phyloP scores from a whole-genome alignment of 2,113 vertebrate genomes.

The Cochlearius cochlearius region DNA sequence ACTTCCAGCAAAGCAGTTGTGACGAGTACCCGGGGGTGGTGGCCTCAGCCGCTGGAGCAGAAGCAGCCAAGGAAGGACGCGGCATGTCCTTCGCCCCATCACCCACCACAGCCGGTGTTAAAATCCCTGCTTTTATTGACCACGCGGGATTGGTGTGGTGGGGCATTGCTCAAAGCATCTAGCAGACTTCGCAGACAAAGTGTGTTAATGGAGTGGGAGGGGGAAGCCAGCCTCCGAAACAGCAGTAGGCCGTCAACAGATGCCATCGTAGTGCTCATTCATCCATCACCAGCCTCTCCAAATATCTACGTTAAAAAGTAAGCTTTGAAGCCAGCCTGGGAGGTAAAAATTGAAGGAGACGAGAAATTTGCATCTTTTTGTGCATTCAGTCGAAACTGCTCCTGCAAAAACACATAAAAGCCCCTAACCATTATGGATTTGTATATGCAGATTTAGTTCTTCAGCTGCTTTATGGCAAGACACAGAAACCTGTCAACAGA shows the following conservation, averaged over 20 bases:
- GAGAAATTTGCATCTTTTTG: slow-evolving; percentile 50
- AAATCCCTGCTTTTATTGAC: neutral
- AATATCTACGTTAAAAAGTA: slow-evolving; percentile 11
- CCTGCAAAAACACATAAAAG: slow-evolving; percentile 31
- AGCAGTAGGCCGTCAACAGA: slow-evolving; percentile 11
- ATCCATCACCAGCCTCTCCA: slow-evolving; percentile 8
- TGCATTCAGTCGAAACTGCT: slow-evolving; percentile 33
- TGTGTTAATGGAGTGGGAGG: neutral
- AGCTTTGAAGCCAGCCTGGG: slow-evolving; percentile 35
- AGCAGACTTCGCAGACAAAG: neutral
- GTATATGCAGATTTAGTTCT: slow-evolving; percentile 48
- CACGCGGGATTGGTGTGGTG: neutral
- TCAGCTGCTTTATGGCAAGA: slow-evolving; percentile 20
- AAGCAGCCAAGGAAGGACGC: neutral
- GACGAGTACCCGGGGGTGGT: neutral
- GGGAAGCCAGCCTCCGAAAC: neutral
- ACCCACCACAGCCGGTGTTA: neutral
- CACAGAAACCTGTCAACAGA: slow-evolving; percentile 34
- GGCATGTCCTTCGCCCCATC: neutral
- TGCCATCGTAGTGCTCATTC: neutral
- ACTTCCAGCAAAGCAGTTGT: neutral
- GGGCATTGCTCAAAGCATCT: neutral
- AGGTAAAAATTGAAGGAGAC: slow-evolving; percentile 19
- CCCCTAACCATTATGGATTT: slow-evolving; percentile 45
- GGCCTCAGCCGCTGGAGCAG: neutral